Evolutionary conservation across 2,888 invertebrate genomes (phyloP), one percentile per base, ranked within the genome.

Genomic region (Cotesia congregata): DNA sequence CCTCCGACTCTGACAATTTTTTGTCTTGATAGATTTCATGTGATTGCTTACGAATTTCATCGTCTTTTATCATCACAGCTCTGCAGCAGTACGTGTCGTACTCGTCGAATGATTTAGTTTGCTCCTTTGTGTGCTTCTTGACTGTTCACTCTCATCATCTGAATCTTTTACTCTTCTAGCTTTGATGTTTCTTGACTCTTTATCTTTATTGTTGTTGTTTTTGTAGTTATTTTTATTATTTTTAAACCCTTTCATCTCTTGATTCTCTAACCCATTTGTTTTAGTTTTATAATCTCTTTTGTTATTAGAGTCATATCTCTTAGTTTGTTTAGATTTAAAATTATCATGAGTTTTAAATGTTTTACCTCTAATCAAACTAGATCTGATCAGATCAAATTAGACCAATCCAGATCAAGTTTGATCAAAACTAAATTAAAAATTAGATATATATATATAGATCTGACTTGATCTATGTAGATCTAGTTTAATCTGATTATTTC

Each of bases 41-140:
- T 62, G 77, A 78, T 77, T 78, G 78, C 61, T 72, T 67, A 15
- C 70, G 65, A 77, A 59, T 62, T 72, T 79, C 70, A 73, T 72
- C 67, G 41, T 74, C 73, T 50, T 12, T 67, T 41, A 72, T 67
- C n/a, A 79, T 41, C 30, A 62, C 62, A 59, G 75, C 77, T 59
- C 61, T 70, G 60, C 72, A 79, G 30, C 70, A 72, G 38, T 77
- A 79, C 17, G 71, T 65, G 38, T 77, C 61, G 60, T 71, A 41
- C 30, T 72, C 59, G 59, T 15, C 50, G n/a, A 39, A 40, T 12
- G 3, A 39, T 38, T 76, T 69, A 50, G 68, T 65, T 20, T 17
- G 9, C 40, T 30, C 67, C 65, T 73, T 40, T 41, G 2, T 9
- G 41, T 41, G 6, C 1, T 71, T 72, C 64, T 75, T 77, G 7